Base-by-base conservation (phyloP, 2,113 vertebrate genomes). In the Phylloscopus trochiloides region DNA sequence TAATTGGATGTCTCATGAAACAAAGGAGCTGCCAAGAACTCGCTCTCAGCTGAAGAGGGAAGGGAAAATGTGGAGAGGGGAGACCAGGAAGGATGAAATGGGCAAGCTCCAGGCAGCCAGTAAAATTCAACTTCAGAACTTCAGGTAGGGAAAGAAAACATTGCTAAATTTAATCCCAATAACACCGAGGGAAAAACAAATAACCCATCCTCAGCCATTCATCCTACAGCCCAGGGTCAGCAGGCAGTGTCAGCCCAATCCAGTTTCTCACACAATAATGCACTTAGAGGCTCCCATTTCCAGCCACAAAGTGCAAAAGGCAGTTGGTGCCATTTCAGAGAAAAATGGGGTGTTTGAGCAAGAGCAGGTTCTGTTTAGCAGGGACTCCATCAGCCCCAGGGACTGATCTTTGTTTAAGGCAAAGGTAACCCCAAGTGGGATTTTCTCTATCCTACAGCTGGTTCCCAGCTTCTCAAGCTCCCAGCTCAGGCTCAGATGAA, bases 1-100 rank as follows among this genome's bases (percentile, higher is more conserved):
- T 84, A 84, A 90, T 88, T 74, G 70, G 54, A 57, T 26, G 34
- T 3, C 59, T 47, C 58, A 24, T 0, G 3, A 91, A 97, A 93
- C 82, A 93, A 86, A 90, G 62, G 88, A 96, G 68, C 28, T 78
- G 88, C 82, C 92, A 90, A 67, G 75, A 89, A 75, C 25, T 24
- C 28, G 40, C 61, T 81, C 89, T 91, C 57, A 91, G 84, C 18
- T 80, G 72, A 45, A 78, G 42, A 73, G 66, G 50, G 70, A 81
- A 81, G 48, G 86, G 55, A 81, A 16, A 75, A 10, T 0, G 50
- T 4, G 40, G 42, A 78, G 40, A 73, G 50, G 61, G 74, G 85
- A 85, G 70, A 73, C 13, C 73, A 86, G 32, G 65, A 68, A 25
- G 57, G 38, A 72, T 52, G 5, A 2, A 14, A 34, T 16, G 36